Conservation (phyloP, 2,888 invertebrate genomes). For the Drosophila birchii region DNA sequence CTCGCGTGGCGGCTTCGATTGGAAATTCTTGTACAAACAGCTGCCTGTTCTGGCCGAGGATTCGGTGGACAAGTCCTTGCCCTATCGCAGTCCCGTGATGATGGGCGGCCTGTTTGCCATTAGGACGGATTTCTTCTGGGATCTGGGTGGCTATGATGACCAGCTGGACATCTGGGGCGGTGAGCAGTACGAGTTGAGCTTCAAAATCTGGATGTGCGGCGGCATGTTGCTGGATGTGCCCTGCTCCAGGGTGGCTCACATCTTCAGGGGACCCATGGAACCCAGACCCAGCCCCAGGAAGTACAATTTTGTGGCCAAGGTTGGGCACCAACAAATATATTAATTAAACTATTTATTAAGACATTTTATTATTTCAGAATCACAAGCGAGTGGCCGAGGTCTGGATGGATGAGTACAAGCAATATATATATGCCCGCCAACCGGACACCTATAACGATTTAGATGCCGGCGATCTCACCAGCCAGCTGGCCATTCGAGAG, state of each 20-base stretch:
- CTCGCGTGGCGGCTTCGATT: slow-evolving; percentile 96
- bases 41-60: slow-evolving; percentile 89
- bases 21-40: slow-evolving; percentile 94
- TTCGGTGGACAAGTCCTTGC: slow-evolving; percentile 71
- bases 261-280: slow-evolving; percentile 95
- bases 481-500: slow-evolving; percentile 91
- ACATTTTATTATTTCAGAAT: slow-evolving; percentile 87
- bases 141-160: slow-evolving; percentile 96
- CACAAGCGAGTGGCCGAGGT: slow-evolving; percentile 97
- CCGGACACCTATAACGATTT: slow-evolving; percentile 89
- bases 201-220: slow-evolving; percentile 98
- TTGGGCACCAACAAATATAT: background rate
- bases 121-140: slow-evolving; percentile 96
- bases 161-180: slow-evolving; percentile 99
- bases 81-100: slow-evolving; percentile 94
- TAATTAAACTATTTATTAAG: background rate
- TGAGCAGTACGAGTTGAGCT: slow-evolving; percentile 98
- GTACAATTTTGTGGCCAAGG: slow-evolving; percentile 86
- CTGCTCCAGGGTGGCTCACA: slow-evolving; percentile 96
- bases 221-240: slow-evolving; percentile 96
- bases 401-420: slow-evolving; percentile 99
- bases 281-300: slow-evolving; percentile 94
- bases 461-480: slow-evolving; percentile 92
- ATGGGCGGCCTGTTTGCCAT: slow-evolving; percentile 99
- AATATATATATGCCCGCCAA: slow-evolving; percentile 91